Evolutionary conservation across 2,888 invertebrate species (phyloP).

Genomic region (Plebejus argus): DNA sequence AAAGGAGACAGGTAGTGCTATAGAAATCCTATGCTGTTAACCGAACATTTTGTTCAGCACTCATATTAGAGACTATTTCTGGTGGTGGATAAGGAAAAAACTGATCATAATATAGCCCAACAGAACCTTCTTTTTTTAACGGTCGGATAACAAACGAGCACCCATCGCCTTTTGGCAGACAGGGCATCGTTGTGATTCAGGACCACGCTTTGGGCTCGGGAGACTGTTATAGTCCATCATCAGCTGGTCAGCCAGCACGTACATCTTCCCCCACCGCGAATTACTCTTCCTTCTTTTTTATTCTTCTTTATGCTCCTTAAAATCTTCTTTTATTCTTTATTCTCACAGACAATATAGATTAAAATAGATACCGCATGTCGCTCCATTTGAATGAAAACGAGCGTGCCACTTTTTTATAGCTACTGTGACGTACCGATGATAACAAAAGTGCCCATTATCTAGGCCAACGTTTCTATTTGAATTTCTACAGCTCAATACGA

Average conservation of each 20-base stretch:
- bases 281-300: neutral
- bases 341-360: no score
- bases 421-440: no score
- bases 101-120: neutral
- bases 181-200: neutral
- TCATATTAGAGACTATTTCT: neutral
- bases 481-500: no score
- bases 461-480: no score
- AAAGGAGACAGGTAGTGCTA: no score
- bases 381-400: no score
- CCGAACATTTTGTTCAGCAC: neutral
- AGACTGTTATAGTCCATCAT: neutral
- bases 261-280: neutral
- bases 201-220: neutral
- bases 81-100: neutral
- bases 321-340: neutral
- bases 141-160: neutral
- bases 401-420: no score
- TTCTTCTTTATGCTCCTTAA: neutral
- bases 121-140: neutral
- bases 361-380: no score
- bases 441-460: no score
- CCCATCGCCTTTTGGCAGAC: constrained; percentile 12
- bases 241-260: constrained; percentile 3
- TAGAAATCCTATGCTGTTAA: neutral